Evolutionary conservation across 2,888 invertebrate species (phyloP).

Genomic region (Hirtodrosophila trivittata): DNA sequence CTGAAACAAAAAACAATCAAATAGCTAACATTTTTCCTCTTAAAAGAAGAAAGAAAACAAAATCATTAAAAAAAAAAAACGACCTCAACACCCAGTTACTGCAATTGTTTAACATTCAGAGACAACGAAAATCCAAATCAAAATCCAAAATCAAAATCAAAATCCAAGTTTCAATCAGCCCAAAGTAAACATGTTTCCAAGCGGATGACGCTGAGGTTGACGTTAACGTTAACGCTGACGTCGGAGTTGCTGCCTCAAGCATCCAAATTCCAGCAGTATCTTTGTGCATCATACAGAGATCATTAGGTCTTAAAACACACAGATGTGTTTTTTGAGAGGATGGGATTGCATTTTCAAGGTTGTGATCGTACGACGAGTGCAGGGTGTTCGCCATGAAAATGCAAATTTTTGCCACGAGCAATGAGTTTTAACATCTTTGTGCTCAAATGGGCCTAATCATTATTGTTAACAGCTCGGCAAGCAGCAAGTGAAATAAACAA

Average conservation of each 20-base stretch:
- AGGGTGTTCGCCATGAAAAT: slow-evolving; percentile 63
- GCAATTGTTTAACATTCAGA: slow-evolving; percentile 41
- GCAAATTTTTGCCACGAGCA: slow-evolving; percentile 67
- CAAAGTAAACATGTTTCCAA: slow-evolving; percentile 49
- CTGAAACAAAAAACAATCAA: slow-evolving; percentile 44
- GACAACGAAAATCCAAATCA: slow-evolving; percentile 27
- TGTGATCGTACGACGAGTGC: slow-evolving; percentile 38
- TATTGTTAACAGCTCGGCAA: slow-evolving; percentile 41
- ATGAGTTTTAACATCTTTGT: slow-evolving; percentile 37
- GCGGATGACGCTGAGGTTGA: slow-evolving; percentile 45
- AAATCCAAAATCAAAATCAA: slow-evolving; percentile 16
- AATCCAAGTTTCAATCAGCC: slow-evolving; percentile 2
- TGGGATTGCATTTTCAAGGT: slow-evolving; percentile 62
- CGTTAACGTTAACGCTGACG: slow-evolving; percentile 4
- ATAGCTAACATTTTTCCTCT: slow-evolving; percentile 49
- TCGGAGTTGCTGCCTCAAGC: background rate
- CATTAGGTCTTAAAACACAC: slow-evolving; percentile 49
- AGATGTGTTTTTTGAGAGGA: background rate
- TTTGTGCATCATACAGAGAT: slow-evolving; percentile 49
- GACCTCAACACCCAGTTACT: slow-evolving; percentile 47
- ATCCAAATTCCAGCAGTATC: slow-evolving; percentile 9
- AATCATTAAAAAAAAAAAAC: background rate
- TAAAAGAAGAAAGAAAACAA: background rate
- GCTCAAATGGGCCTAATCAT: slow-evolving; percentile 66
- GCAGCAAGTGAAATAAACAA: slow-evolving; percentile 14